These are phyloP conservation scores for Elmis aenea DNA, from an alignment of 2,888 invertebrate species.

Conservation along the genomic window DNA sequence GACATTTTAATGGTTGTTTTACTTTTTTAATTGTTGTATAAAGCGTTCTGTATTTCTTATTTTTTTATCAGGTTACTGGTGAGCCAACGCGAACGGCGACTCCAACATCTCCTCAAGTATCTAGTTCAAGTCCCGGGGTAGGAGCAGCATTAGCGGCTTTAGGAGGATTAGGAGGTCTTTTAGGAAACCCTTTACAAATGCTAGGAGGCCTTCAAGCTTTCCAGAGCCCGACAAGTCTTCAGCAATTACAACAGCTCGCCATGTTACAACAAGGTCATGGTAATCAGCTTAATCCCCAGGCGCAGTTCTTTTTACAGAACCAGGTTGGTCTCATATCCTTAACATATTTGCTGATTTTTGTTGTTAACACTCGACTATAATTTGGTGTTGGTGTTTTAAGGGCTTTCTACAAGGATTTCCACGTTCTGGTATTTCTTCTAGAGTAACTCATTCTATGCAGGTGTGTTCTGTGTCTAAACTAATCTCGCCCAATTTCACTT, in stretches of 20 bases:
- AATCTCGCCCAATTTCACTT: background rate
- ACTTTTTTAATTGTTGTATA: too few species aligned
- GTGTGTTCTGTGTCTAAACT: constrained; percentile 36
- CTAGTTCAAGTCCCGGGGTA: constrained; percentile 42
- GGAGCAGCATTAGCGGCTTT: constrained; percentile 50
- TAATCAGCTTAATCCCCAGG: constrained; percentile 50
- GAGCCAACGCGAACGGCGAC: constrained; percentile 37
- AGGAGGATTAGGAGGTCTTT: constrained; percentile 43
- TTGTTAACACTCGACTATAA: too few species aligned
- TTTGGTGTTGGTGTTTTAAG: constrained; percentile 33
- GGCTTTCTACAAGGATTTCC: constrained; percentile 50
- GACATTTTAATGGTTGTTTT: too few species aligned
- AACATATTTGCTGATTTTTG: too few species aligned
- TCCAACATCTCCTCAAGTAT: constrained; percentile 41
- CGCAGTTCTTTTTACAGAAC: constrained; percentile 73
- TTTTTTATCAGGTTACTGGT: constrained; percentile 46
- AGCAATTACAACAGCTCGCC: constrained; percentile 62
- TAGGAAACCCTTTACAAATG: constrained; percentile 45
- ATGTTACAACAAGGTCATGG: constrained; percentile 54
- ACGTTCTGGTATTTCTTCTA: constrained; percentile 45
- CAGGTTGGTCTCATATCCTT: constrained; percentile 51
- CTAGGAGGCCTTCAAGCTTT: constrained; percentile 50
- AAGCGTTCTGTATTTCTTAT: too few species aligned
- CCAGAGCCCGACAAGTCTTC: constrained; percentile 60
- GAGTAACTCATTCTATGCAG: constrained; percentile 50